Base-by-base conservation (phyloP, 2,888 invertebrate species). In the Patella depressa region DNA sequence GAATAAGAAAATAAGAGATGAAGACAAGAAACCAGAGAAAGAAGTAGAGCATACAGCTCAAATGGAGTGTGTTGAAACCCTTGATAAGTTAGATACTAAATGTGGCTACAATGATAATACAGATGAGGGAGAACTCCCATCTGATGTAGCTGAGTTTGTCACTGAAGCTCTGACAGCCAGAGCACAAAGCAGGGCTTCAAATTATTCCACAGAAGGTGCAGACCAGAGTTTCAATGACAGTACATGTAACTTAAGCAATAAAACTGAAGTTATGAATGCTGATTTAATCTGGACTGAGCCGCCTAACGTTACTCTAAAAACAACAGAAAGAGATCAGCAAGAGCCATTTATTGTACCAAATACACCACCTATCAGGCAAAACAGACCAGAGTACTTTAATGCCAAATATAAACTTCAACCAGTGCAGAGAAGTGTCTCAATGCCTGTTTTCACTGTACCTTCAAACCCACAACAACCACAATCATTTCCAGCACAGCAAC, bases 91-190 rank as follows among this genome's bases (percentile, higher is more conserved):
- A 19, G 19, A 19, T 24, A 65, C 65, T 24, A 65, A 65, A 24
- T 65, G 29, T 29, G 11, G 53, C 19, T 53, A 19, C 19, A n/a
- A 54, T 55, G 29, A 69, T 45, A 34, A 65, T 65, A 65, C 24
- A 24, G 65, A 65, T 12, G 65, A 65, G 19, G 65, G 65, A 65
- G 89, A 88, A 19, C 80, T 89, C 17, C 89, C 89, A 2, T 78
- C 80, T 53, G 88, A 88, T 74, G 86, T 89, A 17, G 87, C 86
- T 12, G 88, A 89, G 74, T 89, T 88, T 78, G 87, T 89, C 24
- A 86, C 85, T 24, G 87, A 87, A 74, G 65, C 65, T 19, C 24
- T 65, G 24, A 65, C 65, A 24, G 65, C 65, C 14, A 65, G 65
- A 14, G 65, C 65, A 24, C 65, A 65, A 24, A 65, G 65, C 24